phyloP scores from a whole-genome alignment of 2,113 vertebrate genomes.

The Cyprinodon brontotheroides region DNA sequence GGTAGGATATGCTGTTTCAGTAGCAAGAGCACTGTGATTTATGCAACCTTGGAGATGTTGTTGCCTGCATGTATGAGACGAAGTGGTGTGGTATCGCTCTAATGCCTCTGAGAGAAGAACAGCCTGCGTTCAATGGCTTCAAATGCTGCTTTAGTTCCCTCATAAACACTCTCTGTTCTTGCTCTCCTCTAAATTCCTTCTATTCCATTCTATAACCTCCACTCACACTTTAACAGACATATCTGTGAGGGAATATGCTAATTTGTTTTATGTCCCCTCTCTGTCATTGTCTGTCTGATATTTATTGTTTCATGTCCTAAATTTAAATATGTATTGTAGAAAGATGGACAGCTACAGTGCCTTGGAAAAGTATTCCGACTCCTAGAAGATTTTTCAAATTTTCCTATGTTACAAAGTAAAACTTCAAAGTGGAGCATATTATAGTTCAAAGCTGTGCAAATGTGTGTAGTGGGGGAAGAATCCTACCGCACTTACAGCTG shows the following conservation, averaged over 20 bases:
- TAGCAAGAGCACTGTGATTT: constrained; percentile 75
- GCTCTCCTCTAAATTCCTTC: constrained; percentile 29
- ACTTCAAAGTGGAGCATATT: background rate
- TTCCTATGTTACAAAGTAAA: background rate
- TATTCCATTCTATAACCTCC: constrained; percentile 11
- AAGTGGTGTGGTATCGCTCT: constrained; percentile 64
- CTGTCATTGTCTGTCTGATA: constrained; percentile 37
- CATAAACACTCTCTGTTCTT: constrained; percentile 51
- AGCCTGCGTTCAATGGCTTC: constrained; percentile 56
- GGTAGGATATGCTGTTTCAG: constrained; percentile 79
- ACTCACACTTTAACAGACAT: constrained; percentile 34
- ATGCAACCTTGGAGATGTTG: constrained; percentile 77
- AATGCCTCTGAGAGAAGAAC: constrained; percentile 68
- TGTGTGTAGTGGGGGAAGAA: background rate
- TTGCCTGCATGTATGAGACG: constrained; percentile 63
- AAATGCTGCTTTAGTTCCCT: constrained; percentile 55
- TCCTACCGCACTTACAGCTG: background rate
- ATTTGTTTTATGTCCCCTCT: constrained; percentile 49
- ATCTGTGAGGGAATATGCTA: constrained; percentile 39
- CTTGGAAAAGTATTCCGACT: background rate
- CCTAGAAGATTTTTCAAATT: background rate
- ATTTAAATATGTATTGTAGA: constrained; percentile 18
- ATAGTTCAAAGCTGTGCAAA: background rate
- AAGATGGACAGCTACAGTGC: background rate
- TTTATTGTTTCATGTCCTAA: constrained; percentile 42